phyloP scores from a whole-genome alignment of 2,888 invertebrate genomes.

The Leucophenga maculata region DNA sequence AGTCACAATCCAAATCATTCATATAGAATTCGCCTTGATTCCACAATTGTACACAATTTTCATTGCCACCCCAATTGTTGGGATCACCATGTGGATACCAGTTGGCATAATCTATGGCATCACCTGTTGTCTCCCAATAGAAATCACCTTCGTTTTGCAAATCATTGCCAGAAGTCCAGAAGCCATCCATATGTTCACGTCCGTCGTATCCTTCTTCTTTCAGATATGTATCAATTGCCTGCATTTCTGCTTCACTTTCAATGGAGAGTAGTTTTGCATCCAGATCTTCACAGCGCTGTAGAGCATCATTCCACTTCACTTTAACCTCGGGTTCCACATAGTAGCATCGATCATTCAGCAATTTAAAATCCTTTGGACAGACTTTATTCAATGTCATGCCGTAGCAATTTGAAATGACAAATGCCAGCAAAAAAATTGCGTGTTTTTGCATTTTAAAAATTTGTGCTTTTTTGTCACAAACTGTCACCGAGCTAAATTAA shows the following conservation, averaged over 20 bases:
- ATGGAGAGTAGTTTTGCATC: background rate
- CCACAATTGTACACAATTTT: conserved; percentile 6
- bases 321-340: background rate
- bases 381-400: background rate
- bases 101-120: background rate
- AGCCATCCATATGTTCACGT: background rate
- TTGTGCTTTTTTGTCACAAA: background rate
- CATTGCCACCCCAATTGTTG: background rate
- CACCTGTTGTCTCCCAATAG: background rate
- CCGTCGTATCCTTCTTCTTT: background rate
- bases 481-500: background rate
- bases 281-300: background rate
- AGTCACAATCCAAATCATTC: too few relatives aligned
- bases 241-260: background rate
- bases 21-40: too few relatives aligned
- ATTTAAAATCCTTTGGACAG: background rate
- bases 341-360: background rate
- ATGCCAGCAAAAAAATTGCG: too few relatives aligned
- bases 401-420: too few relatives aligned
- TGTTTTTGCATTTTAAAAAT: background rate
- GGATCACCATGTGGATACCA: background rate
- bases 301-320: background rate
- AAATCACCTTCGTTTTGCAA: background rate
- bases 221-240: background rate
- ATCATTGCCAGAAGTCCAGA: background rate